phyloP scores from a whole-genome alignment of 1,140 invertebrate species.

The Tigriopus japonicus region DNA sequence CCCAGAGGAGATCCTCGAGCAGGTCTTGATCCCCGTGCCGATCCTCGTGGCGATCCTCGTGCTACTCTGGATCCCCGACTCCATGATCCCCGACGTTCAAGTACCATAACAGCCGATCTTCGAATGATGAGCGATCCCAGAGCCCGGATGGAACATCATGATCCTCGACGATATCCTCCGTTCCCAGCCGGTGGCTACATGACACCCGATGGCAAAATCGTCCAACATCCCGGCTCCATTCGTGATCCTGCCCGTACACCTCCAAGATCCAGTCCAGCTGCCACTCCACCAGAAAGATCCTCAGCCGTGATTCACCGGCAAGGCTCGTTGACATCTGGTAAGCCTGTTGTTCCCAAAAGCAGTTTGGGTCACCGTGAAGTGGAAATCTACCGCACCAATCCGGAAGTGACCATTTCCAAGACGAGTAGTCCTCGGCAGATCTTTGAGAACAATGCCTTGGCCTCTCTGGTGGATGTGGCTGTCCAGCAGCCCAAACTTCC shows the following conservation, averaged over 20 bases:
- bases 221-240: neutral
- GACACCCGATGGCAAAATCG: neutral
- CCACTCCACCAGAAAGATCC: neutral
- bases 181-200: neutral
- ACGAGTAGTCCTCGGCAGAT: neutral
- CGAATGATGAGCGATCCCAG: neutral
- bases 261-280: neutral
- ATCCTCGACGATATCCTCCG: neutral
- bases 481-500: conserved; percentile 7
- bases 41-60: neutral
- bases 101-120: neutral
- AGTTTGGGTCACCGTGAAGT: neutral
- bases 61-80: neutral
- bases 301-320: neutral
- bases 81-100: neutral
- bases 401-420: conserved; percentile 14
- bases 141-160: neutral
- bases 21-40: neutral
- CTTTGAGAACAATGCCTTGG: neutral
- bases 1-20: neutral
- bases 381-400: neutral
- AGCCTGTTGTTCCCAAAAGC: neutral
- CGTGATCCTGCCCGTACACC: neutral
- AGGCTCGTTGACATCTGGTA: neutral
- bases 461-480: conserved; percentile 6